Evolutionary conservation across 2,888 invertebrate species (phyloP).

Genomic region (Thyatira batis): DNA sequence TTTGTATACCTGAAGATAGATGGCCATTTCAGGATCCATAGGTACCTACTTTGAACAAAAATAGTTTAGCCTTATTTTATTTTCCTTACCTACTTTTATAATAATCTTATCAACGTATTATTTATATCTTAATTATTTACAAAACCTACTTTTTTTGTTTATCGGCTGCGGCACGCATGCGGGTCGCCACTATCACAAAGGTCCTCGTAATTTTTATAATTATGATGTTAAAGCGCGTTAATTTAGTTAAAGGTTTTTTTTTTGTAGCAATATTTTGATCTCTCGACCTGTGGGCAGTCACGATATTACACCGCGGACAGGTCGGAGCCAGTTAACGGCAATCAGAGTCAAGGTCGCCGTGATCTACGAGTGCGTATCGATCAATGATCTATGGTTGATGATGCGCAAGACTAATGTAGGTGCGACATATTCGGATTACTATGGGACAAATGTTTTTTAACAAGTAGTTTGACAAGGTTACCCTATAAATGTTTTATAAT

Average conservation of each 20-base stretch:
- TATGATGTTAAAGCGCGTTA: background rate
- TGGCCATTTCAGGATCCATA: background rate
- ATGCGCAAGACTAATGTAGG: constrained; percentile 20
- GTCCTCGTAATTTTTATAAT: background rate
- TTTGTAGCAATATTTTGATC: background rate
- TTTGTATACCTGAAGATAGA: too few relatives aligned
- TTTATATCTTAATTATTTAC: background rate
- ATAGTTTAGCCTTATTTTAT: too few relatives aligned
- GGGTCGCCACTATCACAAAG: background rate
- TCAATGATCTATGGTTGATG: constrained; percentile 54
- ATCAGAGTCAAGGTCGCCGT: constrained; percentile 67
- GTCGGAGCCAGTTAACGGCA: constrained; percentile 46
- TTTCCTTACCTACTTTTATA: background rate
- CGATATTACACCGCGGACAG: constrained; percentile 41
- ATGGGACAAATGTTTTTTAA: too few relatives aligned
- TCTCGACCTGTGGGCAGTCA: constrained; percentile 44
- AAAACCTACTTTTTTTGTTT: background rate
- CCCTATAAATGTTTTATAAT: too few relatives aligned
- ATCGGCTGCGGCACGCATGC: background rate
- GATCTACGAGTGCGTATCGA: constrained; percentile 56
- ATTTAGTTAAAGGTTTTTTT: background rate
- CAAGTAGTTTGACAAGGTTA: too few relatives aligned
- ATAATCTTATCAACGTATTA: background rate
- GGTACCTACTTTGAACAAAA: background rate
- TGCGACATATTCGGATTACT: constrained; percentile 6